Conservation (phyloP, 2,113 vertebrate species). For the Upupa epops region DNA sequence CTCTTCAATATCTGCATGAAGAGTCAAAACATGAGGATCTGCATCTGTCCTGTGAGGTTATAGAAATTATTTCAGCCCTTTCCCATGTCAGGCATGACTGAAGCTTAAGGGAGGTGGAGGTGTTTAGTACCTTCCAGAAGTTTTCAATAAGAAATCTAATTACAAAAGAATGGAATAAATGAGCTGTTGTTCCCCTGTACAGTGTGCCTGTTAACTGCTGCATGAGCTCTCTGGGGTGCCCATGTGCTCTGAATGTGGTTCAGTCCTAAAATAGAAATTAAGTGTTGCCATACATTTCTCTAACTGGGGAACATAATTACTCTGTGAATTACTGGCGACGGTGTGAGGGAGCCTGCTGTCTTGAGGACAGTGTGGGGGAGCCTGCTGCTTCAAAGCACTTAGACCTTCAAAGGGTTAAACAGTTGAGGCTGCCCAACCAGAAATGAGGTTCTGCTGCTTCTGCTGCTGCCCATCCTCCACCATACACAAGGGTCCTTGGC, state of each 20-base stretch:
- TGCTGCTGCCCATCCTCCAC: background rate
- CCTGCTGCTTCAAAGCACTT: background rate
- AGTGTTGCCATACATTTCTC: background rate
- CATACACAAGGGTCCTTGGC: background rate
- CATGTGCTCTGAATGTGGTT: background rate
- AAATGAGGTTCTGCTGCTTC: background rate
- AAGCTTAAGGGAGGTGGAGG: background rate
- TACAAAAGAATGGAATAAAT: conserved; percentile 8
- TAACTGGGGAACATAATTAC: background rate
- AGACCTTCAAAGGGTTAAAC: background rate
- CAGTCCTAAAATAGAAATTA: background rate
- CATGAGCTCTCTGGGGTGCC: background rate
- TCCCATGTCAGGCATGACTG: background rate
- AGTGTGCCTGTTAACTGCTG: background rate
- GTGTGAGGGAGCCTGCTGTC: background rate
- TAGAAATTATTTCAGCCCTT: background rate
- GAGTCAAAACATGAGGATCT: background rate
- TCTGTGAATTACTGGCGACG: background rate
- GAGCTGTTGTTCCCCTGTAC: background rate
- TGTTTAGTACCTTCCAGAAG: background rate
- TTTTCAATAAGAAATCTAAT: background rate
- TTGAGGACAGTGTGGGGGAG: background rate
- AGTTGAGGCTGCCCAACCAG: background rate
- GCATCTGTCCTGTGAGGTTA: background rate
- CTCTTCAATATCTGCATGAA: background rate